Evolutionary conservation across 2,888 invertebrate genomes (phyloP), one percentile per base, ranked within the genome.

Genomic region (Anthophora plumipes): DNA sequence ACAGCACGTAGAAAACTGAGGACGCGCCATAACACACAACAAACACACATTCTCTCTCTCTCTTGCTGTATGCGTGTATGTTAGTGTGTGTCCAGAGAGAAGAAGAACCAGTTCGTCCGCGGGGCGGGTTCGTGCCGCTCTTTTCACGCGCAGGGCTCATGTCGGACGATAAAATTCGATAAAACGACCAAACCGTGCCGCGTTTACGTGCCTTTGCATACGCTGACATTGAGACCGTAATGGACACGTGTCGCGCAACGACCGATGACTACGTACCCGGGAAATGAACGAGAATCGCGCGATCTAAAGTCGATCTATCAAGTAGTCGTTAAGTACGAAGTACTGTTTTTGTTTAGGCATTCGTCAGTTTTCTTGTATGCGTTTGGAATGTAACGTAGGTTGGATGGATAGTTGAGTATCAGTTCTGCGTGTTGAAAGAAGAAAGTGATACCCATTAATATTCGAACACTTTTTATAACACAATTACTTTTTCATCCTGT

Each of bases 121-220:
- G 77, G 57, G 22, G 14, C 20, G 43, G n/a, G 37, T 50, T 41
- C 63, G 63, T 14, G 22, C 17, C 48, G 48, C 55, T 57, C 52
- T 66, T 52, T 64, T 78, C 68, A 59, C 78, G 77, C 77, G 78
- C 77, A 41, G 61, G 60, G 17, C 64, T 54, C 77, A 50, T 39
- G 67, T 48, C 70, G 37, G 11, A 22, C 68, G 79, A 80, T 79
- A 77, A 79, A 77, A 66, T 55, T 66, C 70, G 79, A 79, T 79
- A 79, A 70, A 79, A 48, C 46, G 55, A 17, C 48, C 55, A 60
- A n/a, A 70, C 50, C 37, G 50, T 43, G 41, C 22, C 7, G 11
- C 64, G 48, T 17, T 64, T 64, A 63, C 61, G 59, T 54, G 52
- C 60, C 22, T 60, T 31, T 22, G 61, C 48, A 39, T 54, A 54